These are phyloP conservation scores for Hypomecis punctinalis DNA, from an alignment of 2,888 invertebrate species.

Conservation along the genomic window DNA sequence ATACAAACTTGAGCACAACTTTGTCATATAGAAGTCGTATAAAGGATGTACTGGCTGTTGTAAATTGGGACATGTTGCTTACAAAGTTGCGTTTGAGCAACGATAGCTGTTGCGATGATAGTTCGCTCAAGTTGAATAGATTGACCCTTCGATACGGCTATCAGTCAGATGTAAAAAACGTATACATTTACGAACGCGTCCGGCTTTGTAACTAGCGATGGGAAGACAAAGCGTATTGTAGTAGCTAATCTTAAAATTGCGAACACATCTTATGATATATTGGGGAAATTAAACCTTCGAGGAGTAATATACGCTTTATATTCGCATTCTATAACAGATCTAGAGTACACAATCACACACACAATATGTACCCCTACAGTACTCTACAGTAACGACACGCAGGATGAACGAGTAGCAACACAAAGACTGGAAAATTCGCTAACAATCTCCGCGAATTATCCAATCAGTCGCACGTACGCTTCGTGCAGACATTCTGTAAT, in stretches of 20 bases:
- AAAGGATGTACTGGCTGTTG: not conserved
- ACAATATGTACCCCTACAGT: conserved; percentile 8
- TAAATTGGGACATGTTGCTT: conserved; percentile 7
- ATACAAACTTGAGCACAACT: conserved; percentile 16
- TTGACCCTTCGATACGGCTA: conserved; percentile 13
- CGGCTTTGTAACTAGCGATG: conserved; percentile 27
- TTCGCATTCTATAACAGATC: conserved; percentile 33
- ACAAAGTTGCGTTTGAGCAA: conserved; percentile 18
- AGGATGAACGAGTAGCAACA: conserved; percentile 30
- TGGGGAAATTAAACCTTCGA: not conserved
- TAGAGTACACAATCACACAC: conserved; percentile 26
- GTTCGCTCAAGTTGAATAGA: conserved; percentile 3
- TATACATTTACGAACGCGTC: conserved; percentile 40
- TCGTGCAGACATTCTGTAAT: conserved; percentile 6
- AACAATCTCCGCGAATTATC: conserved; percentile 55
- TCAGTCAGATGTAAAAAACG: conserved; percentile 22
- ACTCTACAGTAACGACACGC: conserved; percentile 17
- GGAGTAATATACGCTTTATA: conserved; percentile 27
- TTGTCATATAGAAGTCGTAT: not conserved
- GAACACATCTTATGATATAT: no score
- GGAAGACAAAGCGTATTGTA: conserved; percentile 17
- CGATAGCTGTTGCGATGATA: not conserved
- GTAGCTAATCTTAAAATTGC: no score
- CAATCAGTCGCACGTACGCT: conserved; percentile 57
- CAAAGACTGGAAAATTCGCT: conserved; percentile 43